These are phyloP conservation scores for Axis porcinus DNA, from an alignment of 2,113 vertebrate genomes.

Conservation along the genomic window DNA sequence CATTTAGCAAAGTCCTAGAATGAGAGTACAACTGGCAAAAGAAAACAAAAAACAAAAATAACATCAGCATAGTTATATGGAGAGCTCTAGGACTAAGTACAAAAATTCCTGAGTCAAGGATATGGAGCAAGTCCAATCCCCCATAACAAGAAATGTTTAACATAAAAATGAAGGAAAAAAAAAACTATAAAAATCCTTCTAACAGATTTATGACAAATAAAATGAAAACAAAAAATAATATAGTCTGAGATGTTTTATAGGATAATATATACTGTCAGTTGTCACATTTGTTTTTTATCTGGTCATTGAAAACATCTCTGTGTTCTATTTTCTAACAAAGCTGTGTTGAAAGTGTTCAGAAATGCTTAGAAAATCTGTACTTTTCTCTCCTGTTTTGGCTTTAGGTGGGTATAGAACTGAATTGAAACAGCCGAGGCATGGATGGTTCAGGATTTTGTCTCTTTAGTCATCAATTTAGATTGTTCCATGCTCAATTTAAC, in stretches of 20 bases:
- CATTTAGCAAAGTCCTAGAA: background rate
- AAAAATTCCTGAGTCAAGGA: background rate
- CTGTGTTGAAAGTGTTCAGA: background rate
- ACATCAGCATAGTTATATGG: background rate
- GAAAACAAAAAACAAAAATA: background rate
- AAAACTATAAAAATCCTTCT: background rate
- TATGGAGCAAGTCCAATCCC: background rate
- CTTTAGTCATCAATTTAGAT: slow-evolving; percentile 56
- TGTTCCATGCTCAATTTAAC: slow-evolving; percentile 59
- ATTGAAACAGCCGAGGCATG: background rate
- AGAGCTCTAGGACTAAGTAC: background rate
- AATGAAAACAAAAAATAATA: background rate
- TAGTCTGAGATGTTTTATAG: background rate
- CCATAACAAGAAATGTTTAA: background rate
- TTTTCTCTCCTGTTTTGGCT: background rate
- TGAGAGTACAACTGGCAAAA: background rate
- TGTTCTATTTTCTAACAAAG: background rate
- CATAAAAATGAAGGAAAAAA: background rate
- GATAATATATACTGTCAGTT: background rate
- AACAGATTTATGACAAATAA: slow-evolving; percentile 7
- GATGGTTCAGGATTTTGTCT: slow-evolving; percentile 34
- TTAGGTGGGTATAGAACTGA: background rate
- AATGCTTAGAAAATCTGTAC: slow-evolving; percentile 6
- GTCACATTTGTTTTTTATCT: slow-evolving; percentile 25
- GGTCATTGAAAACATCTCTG: slow-evolving; percentile 13